Percentiles rank a stretch among this genome's conserved stretches.
Evolutionary conservation across 2,888 invertebrate species (phyloP).

Genomic region (Drosophila kokeensis): DNA sequence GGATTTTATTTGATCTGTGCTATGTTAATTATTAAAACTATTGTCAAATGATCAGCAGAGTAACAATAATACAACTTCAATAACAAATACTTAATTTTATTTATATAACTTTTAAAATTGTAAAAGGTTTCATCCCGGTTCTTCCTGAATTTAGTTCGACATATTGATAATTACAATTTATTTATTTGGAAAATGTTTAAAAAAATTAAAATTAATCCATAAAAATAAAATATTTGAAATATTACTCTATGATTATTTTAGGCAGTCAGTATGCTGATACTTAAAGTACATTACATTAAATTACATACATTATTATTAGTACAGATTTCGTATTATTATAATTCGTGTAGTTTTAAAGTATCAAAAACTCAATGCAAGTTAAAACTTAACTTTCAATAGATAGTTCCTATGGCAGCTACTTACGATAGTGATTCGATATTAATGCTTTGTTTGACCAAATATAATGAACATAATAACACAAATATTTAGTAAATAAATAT

Average conservation of each 20-base stretch:
- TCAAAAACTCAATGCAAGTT: background rate
- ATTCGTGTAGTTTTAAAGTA: too few relatives aligned
- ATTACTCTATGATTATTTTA: too few relatives aligned
- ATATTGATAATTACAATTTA: too few relatives aligned
- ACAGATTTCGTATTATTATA: background rate
- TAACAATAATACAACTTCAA: background rate
- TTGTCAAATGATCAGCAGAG: background rate
- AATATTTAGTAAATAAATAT: background rate
- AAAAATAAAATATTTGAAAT: too few relatives aligned
- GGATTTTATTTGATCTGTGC: slow-evolving; percentile 23
- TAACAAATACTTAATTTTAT: background rate
- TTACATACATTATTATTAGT: too few relatives aligned
- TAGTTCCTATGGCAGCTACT: background rate
- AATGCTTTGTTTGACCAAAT: background rate
- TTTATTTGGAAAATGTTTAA: background rate
- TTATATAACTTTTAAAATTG: background rate
- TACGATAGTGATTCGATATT: background rate
- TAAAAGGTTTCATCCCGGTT: background rate
- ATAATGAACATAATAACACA: rapidly evolving
- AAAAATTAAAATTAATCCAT: background rate
- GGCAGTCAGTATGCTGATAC: background rate
- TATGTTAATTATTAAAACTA: background rate
- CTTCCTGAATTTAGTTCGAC: background rate
- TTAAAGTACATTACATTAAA: too few relatives aligned
- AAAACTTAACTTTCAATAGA: background rate